Evolutionary conservation across 2,888 invertebrate genomes (phyloP), one percentile per base, ranked within the genome.

Genomic region (Syrphus vitripennis): DNA sequence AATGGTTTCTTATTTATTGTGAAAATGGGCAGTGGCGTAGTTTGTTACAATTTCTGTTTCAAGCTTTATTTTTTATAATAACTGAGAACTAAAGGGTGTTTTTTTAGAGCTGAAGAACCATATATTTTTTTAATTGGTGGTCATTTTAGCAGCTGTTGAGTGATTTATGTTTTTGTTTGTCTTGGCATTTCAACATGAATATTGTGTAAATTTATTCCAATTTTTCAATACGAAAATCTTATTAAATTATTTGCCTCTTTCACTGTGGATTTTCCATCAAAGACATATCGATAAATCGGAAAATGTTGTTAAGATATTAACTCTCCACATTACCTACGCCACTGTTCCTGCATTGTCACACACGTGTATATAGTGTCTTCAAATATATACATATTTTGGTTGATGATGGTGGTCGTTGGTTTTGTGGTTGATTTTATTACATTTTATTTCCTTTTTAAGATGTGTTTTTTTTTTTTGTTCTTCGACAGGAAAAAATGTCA

Each of bases 351-450:
- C 67, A 67, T 50, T 45, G 31, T 14, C 34, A 50, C 12, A 2
- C 10, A 50, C 19, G 77, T 40, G 10, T 42, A n/a, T 37, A 16
- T 26, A 31, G 3, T 31, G 16, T 71, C 53, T 42, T 31, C 10
- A 16, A 59, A 42, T 34, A 10, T 61, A 42, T 50, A 4, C 37
- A 26, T 40, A 69, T 82, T 77, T 67, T 1, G 26, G 57, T 29
- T 26, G 55, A 69, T 83, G 71, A 59, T 80, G 80, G 80, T 80
- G 50, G 72, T 42, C 45, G 74, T 48, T 24, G 63, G 65, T 65
- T n/a, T n/a, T 74, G 79, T 74, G 67, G 82, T 69, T 70, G 69
- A 55, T 83, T 83, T 83, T 78, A 79, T 79, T 79, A 45, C 24
- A 45, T 74, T 69, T 69, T 76, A 63, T 69, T 74, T 71, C 57